These are phyloP conservation scores for Sylvicola cinctus DNA, from an alignment of 2,888 invertebrate species.

Conservation along the genomic window DNA sequence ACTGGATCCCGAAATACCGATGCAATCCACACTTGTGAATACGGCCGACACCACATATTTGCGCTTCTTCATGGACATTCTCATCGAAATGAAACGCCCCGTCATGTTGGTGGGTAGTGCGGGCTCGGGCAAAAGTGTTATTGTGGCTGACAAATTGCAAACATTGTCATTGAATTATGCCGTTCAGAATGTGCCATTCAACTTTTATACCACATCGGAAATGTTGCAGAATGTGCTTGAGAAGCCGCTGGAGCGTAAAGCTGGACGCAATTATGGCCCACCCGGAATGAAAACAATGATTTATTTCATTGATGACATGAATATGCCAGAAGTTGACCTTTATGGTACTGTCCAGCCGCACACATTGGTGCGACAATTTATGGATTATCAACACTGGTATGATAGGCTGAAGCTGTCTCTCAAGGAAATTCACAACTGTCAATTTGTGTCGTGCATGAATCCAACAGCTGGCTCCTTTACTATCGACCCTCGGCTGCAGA, in stretches of 20 bases:
- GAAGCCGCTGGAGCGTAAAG: slow-evolving; percentile 85
- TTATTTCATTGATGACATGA: slow-evolving; percentile 90
- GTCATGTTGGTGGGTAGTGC: slow-evolving; percentile 81
- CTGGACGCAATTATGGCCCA: slow-evolving; percentile 82
- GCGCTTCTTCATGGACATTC: slow-evolving; percentile 68
- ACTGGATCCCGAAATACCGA: slow-evolving; percentile 66
- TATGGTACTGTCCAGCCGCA: slow-evolving; percentile 93
- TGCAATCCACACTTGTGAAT: slow-evolving; percentile 57
- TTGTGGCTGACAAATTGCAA: slow-evolving; percentile 64
- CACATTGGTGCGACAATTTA: slow-evolving; percentile 75
- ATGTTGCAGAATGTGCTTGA: slow-evolving; percentile 77
- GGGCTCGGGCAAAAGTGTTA: slow-evolving; percentile 85
- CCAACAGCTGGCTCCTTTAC: slow-evolving; percentile 91
- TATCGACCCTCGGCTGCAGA: slow-evolving; percentile 72
- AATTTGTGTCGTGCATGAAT: slow-evolving; percentile 92
- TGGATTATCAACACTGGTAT: slow-evolving; percentile 93
- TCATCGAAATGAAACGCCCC: slow-evolving; percentile 58
- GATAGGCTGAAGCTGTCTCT: slow-evolving; percentile 66
- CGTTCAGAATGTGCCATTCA: slow-evolving; percentile 77
- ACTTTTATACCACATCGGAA: slow-evolving; percentile 87
- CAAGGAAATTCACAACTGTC: slow-evolving; percentile 83
- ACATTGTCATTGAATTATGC: slow-evolving; percentile 54
- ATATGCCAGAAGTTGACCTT: slow-evolving; percentile 90
- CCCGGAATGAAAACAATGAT: slow-evolving; percentile 82
- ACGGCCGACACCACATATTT: slow-evolving; percentile 78